phyloP scores from a whole-genome alignment of 2,888 invertebrate species.

The Augiades crinisus region DNA sequence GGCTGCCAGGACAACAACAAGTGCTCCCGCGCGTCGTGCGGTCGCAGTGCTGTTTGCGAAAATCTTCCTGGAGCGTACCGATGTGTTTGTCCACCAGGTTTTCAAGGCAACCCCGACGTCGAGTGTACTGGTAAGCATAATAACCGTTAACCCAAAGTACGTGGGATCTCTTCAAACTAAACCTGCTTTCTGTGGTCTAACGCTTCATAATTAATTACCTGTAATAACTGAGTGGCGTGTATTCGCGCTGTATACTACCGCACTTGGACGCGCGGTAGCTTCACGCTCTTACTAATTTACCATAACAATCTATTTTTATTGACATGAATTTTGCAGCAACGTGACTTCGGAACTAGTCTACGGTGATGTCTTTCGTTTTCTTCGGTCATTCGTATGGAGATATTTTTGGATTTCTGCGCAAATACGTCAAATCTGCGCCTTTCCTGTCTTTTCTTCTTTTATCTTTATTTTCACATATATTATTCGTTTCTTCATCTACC shows the following conservation, averaged over 20 bases:
- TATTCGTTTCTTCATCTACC: slow-evolving; percentile 10
- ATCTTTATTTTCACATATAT: slow-evolving; percentile 2
- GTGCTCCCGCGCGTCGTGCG: slow-evolving; percentile 88
- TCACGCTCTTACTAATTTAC: slow-evolving; percentile 76
- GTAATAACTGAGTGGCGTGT: slow-evolving; percentile 40
- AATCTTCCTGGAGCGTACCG: slow-evolving; percentile 90
- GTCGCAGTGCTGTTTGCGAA: slow-evolving; percentile 89
- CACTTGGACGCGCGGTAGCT: slow-evolving; percentile 61
- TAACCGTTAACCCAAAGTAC: slow-evolving; percentile 40
- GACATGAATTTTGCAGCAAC: slow-evolving; percentile 11
- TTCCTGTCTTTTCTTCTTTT: background rate
- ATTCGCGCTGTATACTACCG: slow-evolving; percentile 73
- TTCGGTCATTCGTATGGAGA: background rate
- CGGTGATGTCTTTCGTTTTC: slow-evolving; percentile 13
- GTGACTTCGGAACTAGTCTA: slow-evolving; percentile 5
- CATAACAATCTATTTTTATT: background rate
- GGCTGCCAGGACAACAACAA: slow-evolving; percentile 89
- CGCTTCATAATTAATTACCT: slow-evolving; percentile 61
- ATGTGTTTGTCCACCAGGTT: slow-evolving; percentile 92
- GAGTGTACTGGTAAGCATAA: slow-evolving; percentile 86
- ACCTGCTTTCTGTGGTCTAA: slow-evolving; percentile 60
- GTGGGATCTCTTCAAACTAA: slow-evolving; percentile 37
- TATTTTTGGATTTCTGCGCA: slow-evolving; percentile 10
- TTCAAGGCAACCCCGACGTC: slow-evolving; percentile 88
- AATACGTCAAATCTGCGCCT: slow-evolving; percentile 9